Conservation (phyloP, 2,113 vertebrate species). For the Etheostoma spectabile region DNA sequence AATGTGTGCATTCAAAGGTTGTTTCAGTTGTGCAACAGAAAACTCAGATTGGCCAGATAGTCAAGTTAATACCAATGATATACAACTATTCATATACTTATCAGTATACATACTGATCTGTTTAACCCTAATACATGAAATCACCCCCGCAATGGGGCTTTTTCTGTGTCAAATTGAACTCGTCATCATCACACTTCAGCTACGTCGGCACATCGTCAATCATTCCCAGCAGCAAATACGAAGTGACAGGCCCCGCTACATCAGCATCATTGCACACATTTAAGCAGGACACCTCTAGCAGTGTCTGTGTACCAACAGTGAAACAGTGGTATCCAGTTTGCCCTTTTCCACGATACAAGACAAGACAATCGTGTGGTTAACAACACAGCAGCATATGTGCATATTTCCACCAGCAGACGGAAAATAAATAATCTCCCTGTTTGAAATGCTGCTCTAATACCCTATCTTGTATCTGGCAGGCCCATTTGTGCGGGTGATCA, state of each 20-base stretch:
- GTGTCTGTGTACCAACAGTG: neutral
- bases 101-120: neutral
- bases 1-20: no score
- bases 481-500: conserved; percentile 70
- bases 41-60: no score
- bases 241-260: neutral
- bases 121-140: neutral
- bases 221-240: neutral
- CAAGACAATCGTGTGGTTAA: conserved; percentile 60
- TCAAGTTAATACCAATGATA: neutral
- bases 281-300: conserved; percentile 24
- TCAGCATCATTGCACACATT: conserved; percentile 24
- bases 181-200: neutral
- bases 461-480: conserved; percentile 70
- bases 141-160: neutral
- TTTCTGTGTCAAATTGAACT: neutral
- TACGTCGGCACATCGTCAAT: neutral
- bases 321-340: conserved; percentile 32
- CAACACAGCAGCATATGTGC: conserved; percentile 59
- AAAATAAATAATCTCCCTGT: conserved; percentile 63
- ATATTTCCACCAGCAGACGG: conserved; percentile 59
- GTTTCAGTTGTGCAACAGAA: no score
- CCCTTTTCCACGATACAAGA: conserved; percentile 49
- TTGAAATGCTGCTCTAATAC: conserved; percentile 66
- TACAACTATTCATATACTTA: no score